phyloP scores from a whole-genome alignment of 2,113 vertebrate species.

The Oceanodroma tethys region DNA sequence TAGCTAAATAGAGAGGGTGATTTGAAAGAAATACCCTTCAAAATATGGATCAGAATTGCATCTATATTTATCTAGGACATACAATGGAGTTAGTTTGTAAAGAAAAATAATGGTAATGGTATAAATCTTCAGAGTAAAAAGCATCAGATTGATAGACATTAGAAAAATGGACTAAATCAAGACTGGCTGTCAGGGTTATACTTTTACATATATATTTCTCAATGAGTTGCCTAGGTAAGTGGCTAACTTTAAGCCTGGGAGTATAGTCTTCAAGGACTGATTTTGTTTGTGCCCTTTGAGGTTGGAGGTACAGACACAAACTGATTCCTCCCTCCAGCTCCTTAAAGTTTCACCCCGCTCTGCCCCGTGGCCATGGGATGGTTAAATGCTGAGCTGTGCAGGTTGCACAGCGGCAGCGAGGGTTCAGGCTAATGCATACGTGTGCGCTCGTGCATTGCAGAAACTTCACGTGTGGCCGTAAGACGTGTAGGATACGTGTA shows the following conservation, averaged over 20 bases:
- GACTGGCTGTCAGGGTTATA: neutral
- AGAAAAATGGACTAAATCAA: neutral
- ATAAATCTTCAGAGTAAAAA: neutral
- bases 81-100: neutral
- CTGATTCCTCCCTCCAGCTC: neutral
- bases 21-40: constrained; percentile 32
- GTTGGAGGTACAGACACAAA: accelerated
- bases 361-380: accelerated
- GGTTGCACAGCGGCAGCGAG: accelerated
- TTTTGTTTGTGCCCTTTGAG: neutral
- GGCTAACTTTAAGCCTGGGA: neutral
- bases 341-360: neutral
- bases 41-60: constrained; percentile 4
- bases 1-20: constrained; percentile 63
- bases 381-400: neutral
- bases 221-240: neutral
- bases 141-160: neutral
- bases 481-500: accelerated
- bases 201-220: neutral
- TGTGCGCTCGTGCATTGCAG: neutral
- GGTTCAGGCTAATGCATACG: accelerated
- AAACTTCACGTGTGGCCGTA: accelerated
- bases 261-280: neutral
- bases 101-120: neutral
- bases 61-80: constrained; percentile 1